phyloP scores from a whole-genome alignment of 2,113 vertebrate species.

The Canis aureus region DNA sequence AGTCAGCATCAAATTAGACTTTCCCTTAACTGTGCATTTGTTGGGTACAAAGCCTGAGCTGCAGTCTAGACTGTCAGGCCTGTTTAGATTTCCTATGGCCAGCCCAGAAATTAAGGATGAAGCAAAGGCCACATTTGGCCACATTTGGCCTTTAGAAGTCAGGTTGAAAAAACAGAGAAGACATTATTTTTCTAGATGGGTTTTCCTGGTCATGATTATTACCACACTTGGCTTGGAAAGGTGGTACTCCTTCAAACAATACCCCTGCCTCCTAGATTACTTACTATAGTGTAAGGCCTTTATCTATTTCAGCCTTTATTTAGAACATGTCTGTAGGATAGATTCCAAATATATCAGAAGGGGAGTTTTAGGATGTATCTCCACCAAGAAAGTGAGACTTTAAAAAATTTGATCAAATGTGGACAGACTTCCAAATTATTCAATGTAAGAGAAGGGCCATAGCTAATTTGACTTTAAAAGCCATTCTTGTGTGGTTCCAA shows the following conservation, averaged over 20 bases:
- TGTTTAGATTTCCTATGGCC: neutral
- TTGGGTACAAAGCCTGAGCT: neutral
- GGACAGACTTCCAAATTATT: neutral
- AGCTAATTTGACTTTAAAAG: neutral
- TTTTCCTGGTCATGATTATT: neutral
- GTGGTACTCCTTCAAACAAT: neutral
- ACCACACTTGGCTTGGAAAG: neutral
- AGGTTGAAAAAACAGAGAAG: neutral
- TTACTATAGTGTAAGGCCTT: neutral
- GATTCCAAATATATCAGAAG: neutral
- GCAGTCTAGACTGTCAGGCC: neutral
- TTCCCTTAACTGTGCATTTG: no score
- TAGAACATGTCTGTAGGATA: neutral
- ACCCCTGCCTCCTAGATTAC: neutral
- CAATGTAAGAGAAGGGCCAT: neutral
- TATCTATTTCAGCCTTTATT: neutral
- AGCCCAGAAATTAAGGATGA: neutral
- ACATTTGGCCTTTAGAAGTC: neutral
- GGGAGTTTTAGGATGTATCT: neutral
- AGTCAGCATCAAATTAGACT: neutral
- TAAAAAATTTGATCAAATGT: neutral
- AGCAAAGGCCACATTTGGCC: neutral
- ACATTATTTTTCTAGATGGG: neutral
- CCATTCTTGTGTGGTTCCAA: neutral
- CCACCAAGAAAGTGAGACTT: neutral